Evolutionary conservation across 2,888 invertebrate genomes (phyloP).

Genomic region (Tetranychus truncatus): DNA sequence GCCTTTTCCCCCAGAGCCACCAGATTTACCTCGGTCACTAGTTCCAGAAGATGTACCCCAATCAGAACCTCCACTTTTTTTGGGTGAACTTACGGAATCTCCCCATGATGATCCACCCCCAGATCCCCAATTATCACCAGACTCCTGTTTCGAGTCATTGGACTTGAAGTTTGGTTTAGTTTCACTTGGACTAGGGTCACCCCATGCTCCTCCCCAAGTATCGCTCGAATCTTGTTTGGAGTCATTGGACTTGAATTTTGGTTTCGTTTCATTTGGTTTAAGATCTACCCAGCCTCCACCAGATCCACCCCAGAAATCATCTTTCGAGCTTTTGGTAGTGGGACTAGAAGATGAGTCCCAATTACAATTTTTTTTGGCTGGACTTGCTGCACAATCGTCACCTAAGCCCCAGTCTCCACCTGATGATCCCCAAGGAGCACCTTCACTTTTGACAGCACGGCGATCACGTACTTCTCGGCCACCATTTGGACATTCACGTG

Average conservation of each 20-base stretch:
- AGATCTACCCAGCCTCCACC: conserved; percentile 11
- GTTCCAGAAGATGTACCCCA: conserved; percentile 12
- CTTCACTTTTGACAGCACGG: background rate
- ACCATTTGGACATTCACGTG: conserved; percentile 25
- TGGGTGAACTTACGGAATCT: background rate
- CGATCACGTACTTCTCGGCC: conserved; percentile 10
- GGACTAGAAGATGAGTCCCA: background rate
- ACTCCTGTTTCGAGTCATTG: background rate
- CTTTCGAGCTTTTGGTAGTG: too few relatives aligned
- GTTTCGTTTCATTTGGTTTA: too few relatives aligned
- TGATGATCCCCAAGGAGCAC: background rate
- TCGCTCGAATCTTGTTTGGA: too few relatives aligned
- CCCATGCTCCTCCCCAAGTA: too few relatives aligned
- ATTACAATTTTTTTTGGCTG: background rate
- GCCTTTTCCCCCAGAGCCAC: conserved; percentile 9
- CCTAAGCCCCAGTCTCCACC: background rate
- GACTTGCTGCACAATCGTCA: background rate
- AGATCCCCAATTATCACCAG: background rate
- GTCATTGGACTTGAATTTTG: too few relatives aligned
- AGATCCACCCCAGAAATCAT: too few relatives aligned
- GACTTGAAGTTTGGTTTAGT: too few relatives aligned
- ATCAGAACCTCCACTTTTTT: conserved; percentile 11
- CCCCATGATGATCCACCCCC: conserved; percentile 13
- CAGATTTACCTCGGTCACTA: background rate
- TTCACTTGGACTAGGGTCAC: too few relatives aligned